Evolutionary conservation across 2,888 invertebrate genomes (phyloP).

Genomic region (Anaspis maculata): DNA sequence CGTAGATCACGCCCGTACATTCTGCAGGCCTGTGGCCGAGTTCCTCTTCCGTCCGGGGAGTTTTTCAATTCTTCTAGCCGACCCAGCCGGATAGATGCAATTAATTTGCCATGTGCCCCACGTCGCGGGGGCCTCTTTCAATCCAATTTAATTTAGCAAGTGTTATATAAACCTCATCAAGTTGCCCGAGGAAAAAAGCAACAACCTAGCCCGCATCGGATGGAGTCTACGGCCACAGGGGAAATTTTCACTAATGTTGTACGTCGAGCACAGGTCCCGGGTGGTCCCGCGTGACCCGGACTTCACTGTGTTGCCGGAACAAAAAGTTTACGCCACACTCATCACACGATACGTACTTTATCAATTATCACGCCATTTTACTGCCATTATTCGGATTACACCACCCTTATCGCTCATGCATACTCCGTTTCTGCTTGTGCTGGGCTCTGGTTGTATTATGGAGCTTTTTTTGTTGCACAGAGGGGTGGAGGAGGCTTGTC

Average conservation of each 20-base stretch:
- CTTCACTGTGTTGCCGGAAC: constrained; percentile 24
- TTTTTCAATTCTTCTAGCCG: too few species aligned
- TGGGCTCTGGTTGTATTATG: too few species aligned
- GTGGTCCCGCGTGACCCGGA: constrained; percentile 21
- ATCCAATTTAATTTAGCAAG: constrained; percentile 13
- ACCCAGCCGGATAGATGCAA: too few species aligned
- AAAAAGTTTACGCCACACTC: constrained; percentile 30
- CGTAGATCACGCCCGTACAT: too few species aligned
- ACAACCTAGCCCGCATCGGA: constrained; percentile 30
- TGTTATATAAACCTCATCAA: constrained; percentile 15
- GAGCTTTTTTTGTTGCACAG: too few species aligned
- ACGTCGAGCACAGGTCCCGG: constrained; percentile 25
- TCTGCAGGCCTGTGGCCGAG: too few species aligned
- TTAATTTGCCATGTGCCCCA: too few species aligned
- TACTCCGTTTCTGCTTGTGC: too few species aligned
- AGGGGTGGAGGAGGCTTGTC: too few species aligned
- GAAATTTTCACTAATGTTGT: constrained; percentile 40
- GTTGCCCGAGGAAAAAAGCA: constrained; percentile 15
- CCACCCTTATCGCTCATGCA: too few species aligned
- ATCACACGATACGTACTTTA: constrained; percentile 30
- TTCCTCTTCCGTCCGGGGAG: too few species aligned
- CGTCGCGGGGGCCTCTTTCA: constrained; percentile 5
- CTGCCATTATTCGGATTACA: constrained; percentile 25
- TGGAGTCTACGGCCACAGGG: constrained; percentile 36
- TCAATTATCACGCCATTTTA: constrained; percentile 33